Percentiles rank a stretch among this genome's conserved stretches.
phyloP scores from a whole-genome alignment of 2,888 invertebrate genomes.

The Brassicogethes aeneus region DNA sequence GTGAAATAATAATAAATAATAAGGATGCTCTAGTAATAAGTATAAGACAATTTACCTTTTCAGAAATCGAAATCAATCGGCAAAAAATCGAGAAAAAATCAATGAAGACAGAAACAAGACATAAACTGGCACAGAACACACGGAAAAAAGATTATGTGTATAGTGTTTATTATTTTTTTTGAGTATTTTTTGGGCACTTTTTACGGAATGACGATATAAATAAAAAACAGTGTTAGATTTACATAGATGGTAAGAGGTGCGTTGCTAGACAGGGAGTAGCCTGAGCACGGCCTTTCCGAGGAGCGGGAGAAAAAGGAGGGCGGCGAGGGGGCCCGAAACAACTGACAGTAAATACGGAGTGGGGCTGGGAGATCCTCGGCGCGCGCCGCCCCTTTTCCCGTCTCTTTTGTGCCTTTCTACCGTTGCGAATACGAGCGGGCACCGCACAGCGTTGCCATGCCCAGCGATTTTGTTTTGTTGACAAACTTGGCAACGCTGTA shows the following conservation, averaged over 20 bases:
- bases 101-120: conserved; percentile 22
- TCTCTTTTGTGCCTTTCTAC: no score
- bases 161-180: conserved; percentile 7
- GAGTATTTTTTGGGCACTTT: neutral
- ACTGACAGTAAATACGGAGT: conserved; percentile 23
- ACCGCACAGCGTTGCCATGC: no score
- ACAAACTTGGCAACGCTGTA: no score
- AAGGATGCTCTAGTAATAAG: no score
- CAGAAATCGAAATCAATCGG: conserved; percentile 18
- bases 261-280: conserved; percentile 18
- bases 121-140: conserved; percentile 22
- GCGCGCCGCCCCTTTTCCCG: neutral
- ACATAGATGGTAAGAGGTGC: conserved; percentile 6
- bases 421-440: no score
- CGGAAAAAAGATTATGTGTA: conserved; percentile 15
- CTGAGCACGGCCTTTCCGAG: conserved; percentile 15
- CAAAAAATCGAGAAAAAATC: conserved; percentile 25
- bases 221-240: neutral
- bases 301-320: conserved; percentile 1
- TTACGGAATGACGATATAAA: neutral
- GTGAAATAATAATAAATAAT: no score
- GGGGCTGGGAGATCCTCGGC: neutral
- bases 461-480: no score
- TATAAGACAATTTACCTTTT: conserved; percentile 12
- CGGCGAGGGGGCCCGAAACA: conserved; percentile 21